These are phyloP conservation scores for Heliornis fulica DNA, from an alignment of 2,113 vertebrate genomes.

Conservation along the genomic window DNA sequence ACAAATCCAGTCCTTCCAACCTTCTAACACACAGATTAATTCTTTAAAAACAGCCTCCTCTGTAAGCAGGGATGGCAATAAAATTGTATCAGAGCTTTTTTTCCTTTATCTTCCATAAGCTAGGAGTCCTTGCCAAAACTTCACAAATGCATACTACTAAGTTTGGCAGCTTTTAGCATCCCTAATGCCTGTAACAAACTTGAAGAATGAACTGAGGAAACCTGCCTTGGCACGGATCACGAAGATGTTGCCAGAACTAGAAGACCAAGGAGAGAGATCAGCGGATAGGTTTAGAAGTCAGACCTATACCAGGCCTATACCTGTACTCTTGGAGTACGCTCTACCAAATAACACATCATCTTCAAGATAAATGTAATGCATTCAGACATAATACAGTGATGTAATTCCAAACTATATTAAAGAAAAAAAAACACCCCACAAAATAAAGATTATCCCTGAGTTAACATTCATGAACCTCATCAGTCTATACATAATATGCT, in stretches of 20 bases:
- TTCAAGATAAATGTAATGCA: conserved; percentile 30
- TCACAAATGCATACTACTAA: conserved; percentile 1
- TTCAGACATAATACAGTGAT: background rate
- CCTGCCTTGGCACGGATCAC: conserved; percentile 12
- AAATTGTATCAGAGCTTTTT: background rate
- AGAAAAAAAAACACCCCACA: background rate
- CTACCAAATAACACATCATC: background rate
- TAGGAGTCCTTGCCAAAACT: conserved; percentile 31
- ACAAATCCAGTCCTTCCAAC: background rate
- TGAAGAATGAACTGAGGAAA: conserved; percentile 45
- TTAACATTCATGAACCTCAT: background rate
- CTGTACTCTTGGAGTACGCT: background rate
- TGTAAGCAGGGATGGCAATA: background rate
- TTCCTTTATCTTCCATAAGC: conserved; percentile 3
- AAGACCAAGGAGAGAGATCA: conserved; percentile 44
- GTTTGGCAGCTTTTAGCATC: conserved; percentile 30
- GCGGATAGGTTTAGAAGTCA: conserved; percentile 35
- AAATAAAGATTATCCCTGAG: background rate
- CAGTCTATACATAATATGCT: background rate
- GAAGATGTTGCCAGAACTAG: background rate
- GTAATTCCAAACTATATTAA: conserved; percentile 3
- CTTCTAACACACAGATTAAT: background rate
- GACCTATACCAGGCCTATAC: conserved; percentile 40
- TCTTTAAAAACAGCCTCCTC: background rate
- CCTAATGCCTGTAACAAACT: background rate